Conservation (phyloP, 2,888 invertebrate genomes). For the Philaethria dido region DNA sequence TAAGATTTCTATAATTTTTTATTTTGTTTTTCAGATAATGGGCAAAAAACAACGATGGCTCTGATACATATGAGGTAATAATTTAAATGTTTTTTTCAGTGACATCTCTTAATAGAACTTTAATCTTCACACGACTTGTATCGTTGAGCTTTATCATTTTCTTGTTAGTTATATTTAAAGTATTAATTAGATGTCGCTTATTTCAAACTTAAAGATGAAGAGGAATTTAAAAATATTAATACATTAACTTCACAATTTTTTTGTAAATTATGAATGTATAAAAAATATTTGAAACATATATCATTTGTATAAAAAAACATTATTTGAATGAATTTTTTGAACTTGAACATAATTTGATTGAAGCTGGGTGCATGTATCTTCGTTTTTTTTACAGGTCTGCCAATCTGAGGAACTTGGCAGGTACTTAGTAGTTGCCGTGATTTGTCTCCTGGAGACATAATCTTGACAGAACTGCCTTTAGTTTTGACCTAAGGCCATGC, state of each 20-base stretch:
- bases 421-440: constrained; percentile 87
- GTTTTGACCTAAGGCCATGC: constrained; percentile 87
- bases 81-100: background rate
- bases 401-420: constrained; percentile 85
- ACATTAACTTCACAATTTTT: too few relatives aligned
- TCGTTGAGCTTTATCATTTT: background rate
- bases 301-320: too few relatives aligned
- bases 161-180: background rate
- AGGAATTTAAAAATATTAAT: too few relatives aligned
- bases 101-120: constrained; percentile 23
- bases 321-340: too few relatives aligned
- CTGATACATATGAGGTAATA: constrained; percentile 28
- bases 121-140: background rate
- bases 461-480: constrained; percentile 86
- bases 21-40: constrained; percentile 31
- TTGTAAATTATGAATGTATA: too few relatives aligned
- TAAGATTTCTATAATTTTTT: too few relatives aligned
- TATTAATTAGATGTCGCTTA: constrained; percentile 31
- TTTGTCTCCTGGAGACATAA: constrained; percentile 83
- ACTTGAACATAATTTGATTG: too few relatives aligned
- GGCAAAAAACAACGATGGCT: background rate
- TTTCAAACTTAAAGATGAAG: too few relatives aligned
- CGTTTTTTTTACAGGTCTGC: constrained; percentile 71
- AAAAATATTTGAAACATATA: too few relatives aligned
- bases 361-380: too few relatives aligned